These are phyloP conservation scores for Drosophila elegans DNA, from an alignment of 1,140 invertebrate genomes.

Conservation along the genomic window DNA sequence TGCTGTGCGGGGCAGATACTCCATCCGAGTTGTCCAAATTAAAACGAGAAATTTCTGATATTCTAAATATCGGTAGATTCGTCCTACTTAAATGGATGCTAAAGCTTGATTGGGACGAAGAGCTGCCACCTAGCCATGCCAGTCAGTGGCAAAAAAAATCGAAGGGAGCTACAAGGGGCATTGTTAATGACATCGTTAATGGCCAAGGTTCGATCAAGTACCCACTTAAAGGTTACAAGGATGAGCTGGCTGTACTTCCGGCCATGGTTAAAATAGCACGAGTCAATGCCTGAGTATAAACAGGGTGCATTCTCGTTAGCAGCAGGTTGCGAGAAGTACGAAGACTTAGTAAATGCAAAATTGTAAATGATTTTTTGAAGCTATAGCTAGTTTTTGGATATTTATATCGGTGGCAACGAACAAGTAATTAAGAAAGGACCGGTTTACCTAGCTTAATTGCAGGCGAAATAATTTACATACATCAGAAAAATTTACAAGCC, in stretches of 20 bases:
- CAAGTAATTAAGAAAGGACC: slow-evolving; percentile 1
- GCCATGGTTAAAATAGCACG: slow-evolving; percentile 3
- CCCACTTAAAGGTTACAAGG: neutral
- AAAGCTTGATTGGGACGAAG: too few relatives aligned
- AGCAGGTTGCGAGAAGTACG: neutral
- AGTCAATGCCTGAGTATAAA: slow-evolving; percentile 6
- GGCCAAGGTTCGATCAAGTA: neutral
- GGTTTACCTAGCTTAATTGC: slow-evolving; percentile 2
- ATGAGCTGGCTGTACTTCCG: slow-evolving; percentile 10
- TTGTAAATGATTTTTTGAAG: slow-evolving; percentile 2
- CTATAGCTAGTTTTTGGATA: slow-evolving; percentile 15
- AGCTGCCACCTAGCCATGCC: too few relatives aligned
- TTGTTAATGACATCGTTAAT: neutral
- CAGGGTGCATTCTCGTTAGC: neutral
- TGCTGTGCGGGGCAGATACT: slow-evolving; percentile 3
- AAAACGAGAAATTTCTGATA: too few relatives aligned
- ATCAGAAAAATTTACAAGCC: too few relatives aligned
- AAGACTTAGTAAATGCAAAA: neutral
- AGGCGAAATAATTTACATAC: too few relatives aligned
- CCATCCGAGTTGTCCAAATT: too few relatives aligned
- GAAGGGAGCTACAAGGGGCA: too few relatives aligned
- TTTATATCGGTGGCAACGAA: neutral
- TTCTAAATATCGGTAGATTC: too few relatives aligned
- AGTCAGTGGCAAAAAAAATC: too few relatives aligned
- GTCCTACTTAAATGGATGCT: too few relatives aligned